Conservation (phyloP, 2,113 vertebrate genomes). For the Columba janthina region DNA sequence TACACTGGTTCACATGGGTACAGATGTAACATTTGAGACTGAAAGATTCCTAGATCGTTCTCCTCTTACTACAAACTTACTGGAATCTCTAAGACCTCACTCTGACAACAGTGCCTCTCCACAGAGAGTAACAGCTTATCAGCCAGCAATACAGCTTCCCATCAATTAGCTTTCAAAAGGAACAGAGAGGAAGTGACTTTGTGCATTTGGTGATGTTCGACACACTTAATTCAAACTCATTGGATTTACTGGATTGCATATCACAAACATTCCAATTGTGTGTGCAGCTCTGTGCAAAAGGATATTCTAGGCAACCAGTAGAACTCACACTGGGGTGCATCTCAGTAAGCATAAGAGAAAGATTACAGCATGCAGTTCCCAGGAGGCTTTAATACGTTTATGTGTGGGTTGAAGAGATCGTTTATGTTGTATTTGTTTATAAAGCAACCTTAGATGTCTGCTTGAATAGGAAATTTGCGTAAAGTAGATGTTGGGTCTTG, state of each 20-base stretch:
- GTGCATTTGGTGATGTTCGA: background rate
- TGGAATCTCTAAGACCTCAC: background rate
- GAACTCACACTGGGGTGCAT: background rate
- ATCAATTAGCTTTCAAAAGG: background rate
- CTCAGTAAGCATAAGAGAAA: background rate
- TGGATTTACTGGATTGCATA: background rate
- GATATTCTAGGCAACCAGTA: background rate
- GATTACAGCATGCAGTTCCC: background rate
- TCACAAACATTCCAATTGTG: background rate
- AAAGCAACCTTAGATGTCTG: background rate
- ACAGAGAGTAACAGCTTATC: background rate
- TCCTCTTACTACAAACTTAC: background rate
- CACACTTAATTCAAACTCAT: background rate
- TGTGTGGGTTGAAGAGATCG: background rate
- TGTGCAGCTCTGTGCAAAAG: background rate
- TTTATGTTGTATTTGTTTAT: conserved; percentile 29
- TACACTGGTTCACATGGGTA: background rate
- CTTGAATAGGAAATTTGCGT: background rate
- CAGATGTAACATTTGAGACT: background rate
- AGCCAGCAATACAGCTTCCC: background rate
- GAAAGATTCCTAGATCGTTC: background rate
- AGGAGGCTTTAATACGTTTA: background rate
- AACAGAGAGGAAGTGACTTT: background rate
- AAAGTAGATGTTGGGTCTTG: background rate
- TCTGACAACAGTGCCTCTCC: background rate